Evolutionary conservation across 2,113 vertebrate species (phyloP).

Genomic region (Gila orcuttii): DNA sequence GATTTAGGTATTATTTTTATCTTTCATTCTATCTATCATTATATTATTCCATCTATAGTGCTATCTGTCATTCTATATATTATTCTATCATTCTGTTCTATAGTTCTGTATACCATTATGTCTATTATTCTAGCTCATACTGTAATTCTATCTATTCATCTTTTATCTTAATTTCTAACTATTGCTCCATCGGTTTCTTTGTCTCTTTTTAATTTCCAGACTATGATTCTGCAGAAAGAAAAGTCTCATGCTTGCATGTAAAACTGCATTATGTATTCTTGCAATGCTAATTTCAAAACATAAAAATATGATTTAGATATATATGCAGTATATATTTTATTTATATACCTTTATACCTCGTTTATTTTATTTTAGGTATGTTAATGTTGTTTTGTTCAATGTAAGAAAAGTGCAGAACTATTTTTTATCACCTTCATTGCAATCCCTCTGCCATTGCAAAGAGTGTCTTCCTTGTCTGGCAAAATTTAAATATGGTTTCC

Average conservation of each 20-base stretch:
- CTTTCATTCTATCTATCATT: neutral
- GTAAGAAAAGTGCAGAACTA: neutral
- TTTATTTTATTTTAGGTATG: neutral
- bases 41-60: neutral
- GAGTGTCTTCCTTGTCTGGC: neutral
- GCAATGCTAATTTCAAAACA: neutral
- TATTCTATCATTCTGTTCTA: neutral
- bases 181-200: neutral
- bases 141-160: neutral
- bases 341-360: neutral
- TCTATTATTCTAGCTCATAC: neutral
- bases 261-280: neutral
- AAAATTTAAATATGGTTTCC: conserved; percentile 44
- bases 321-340: neutral
- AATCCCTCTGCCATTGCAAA: neutral
- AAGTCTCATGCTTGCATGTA: neutral
- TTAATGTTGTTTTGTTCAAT: neutral
- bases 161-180: too few relatives aligned
- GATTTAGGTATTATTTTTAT: neutral
- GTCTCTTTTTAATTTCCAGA: neutral
- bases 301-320: neutral
- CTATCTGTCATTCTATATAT: neutral
- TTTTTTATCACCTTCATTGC: neutral
- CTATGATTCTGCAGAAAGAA: neutral
- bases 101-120: neutral